phyloP scores from a whole-genome alignment of 2,888 invertebrate species.

The Metellina segmentata region DNA sequence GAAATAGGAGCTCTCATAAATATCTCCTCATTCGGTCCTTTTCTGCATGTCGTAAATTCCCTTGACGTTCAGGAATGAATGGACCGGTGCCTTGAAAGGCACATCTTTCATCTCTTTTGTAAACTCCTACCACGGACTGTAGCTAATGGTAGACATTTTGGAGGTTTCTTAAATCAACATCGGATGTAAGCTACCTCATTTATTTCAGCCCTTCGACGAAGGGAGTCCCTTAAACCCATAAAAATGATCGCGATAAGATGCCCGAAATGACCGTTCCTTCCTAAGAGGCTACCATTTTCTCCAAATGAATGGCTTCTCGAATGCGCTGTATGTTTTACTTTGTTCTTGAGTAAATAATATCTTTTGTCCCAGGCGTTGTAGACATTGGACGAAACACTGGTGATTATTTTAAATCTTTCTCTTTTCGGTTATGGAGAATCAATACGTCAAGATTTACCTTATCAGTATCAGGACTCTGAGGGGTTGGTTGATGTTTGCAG shows the following conservation, averaged over 20 bases:
- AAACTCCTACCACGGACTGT: slow-evolving; percentile 7
- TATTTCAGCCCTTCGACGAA: slow-evolving; percentile 15
- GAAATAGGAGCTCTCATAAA: not conserved
- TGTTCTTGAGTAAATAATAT: slow-evolving; percentile 6
- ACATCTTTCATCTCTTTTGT: slow-evolving; percentile 53
- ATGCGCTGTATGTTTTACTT: not conserved
- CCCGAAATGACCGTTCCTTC: slow-evolving; percentile 23
- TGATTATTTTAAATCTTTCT: not conserved
- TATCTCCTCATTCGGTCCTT: not conserved
- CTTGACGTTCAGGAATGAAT: slow-evolving; percentile 6
- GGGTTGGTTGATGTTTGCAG: not conserved
- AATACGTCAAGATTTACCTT: not conserved
- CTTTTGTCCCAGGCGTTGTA: not conserved
- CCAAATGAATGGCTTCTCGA: slow-evolving; percentile 20
- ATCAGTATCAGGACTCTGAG: no score
- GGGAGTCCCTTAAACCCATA: not conserved
- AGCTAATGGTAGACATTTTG: slow-evolving; percentile 45
- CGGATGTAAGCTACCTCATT: slow-evolving; percentile 16
- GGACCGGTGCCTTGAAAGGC: not conserved
- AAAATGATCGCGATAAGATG: slow-evolving; percentile 25
- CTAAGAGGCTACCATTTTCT: slow-evolving; percentile 33
- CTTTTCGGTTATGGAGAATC: not conserved
- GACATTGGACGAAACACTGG: slow-evolving; percentile 6
- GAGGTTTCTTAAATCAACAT: slow-evolving; percentile 51
- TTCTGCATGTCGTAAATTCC: slow-evolving; percentile 12